A percentile compares a stretch with the other conserved stretches of the same genome.
Conservation (phyloP, 1,140 invertebrate genomes). For the Panagrolaimus sp. region DNA sequence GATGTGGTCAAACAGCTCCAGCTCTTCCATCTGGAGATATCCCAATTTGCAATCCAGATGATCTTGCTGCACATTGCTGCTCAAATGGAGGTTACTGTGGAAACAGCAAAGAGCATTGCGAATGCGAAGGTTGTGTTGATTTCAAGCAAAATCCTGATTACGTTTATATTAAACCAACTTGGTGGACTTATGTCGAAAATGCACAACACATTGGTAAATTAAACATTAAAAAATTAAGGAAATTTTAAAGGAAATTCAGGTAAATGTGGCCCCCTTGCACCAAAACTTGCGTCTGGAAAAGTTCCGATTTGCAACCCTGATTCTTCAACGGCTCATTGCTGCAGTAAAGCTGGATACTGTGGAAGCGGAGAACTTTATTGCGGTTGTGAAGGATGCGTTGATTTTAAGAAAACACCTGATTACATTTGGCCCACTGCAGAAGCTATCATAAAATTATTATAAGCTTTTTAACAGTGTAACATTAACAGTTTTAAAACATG, state of each 20-base stretch:
- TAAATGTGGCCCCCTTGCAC: constrained; percentile 45
- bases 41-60: constrained; percentile 47
- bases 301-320: constrained; percentile 46
- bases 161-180: constrained; percentile 32
- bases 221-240: neutral
- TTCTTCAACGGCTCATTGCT: constrained; percentile 33
- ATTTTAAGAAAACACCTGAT: constrained; percentile 39
- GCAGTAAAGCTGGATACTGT: constrained; percentile 32
- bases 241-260: constrained; percentile 26
- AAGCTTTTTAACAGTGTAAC: too few species aligned
- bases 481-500: too few species aligned
- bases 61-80: constrained; percentile 40
- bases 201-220: constrained; percentile 41
- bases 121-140: constrained; percentile 48
- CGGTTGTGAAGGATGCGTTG: constrained; percentile 42
- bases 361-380: constrained; percentile 40
- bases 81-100: constrained; percentile 48
- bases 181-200: constrained; percentile 45
- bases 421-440: constrained; percentile 12
- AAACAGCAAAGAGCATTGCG: constrained; percentile 39
- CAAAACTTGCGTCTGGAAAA: constrained; percentile 35
- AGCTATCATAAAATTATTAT: too few species aligned
- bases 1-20: constrained; percentile 42
- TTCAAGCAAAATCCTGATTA: constrained; percentile 37
- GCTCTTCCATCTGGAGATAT: constrained; percentile 27